Evolutionary conservation across 2,888 invertebrate genomes (phyloP), one percentile per base, ranked within the genome.

Genomic region (Watsonalla cultraria): DNA sequence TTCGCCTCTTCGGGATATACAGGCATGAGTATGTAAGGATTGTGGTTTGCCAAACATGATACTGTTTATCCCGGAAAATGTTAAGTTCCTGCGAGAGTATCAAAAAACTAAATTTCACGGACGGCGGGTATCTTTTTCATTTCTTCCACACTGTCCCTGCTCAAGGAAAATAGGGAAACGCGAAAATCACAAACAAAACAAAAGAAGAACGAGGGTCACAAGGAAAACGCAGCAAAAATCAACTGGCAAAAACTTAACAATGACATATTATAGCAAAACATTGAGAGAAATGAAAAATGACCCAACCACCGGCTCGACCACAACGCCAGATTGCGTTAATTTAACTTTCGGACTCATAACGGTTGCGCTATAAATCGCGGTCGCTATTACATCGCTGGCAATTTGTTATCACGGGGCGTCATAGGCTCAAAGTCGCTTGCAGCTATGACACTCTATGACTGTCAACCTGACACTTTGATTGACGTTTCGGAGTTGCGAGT

Each of bases 341-440:
- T 47, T 53, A 46, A 50, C 52, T 51, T 48, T 54, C 49, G 49
- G 51, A 54, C 54, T 51, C 51, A 53, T 57, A 54, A 54, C 52
- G 45, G 39, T 57, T 52, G 54, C 48, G 57, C 51, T 24, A 57
- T 57, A 57, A 57, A 57, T 57, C 54, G 51, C 47, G 47, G 57
- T 47, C 13, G 47, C 47, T 54, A 52, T 57, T 54, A 54, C 51
- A 52, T 34, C 35, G 37, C 39, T 47, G 47, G 42, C 53, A 48
- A 54, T 57, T 57, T 54, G 57, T 57, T 47, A 7, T 51, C 39
- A 39, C 51, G 42, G 37, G 46, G 46, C 49, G 49, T 50, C 34
- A 24, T 45, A 47, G 37, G 52, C 46, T 46, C 47, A 45, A 47
- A 53, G 46, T 47, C 47, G 47, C 55, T 37, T 11, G 49, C 49